phyloP scores from a whole-genome alignment of 2,888 invertebrate species.

The Criorhina ranunculi region DNA sequence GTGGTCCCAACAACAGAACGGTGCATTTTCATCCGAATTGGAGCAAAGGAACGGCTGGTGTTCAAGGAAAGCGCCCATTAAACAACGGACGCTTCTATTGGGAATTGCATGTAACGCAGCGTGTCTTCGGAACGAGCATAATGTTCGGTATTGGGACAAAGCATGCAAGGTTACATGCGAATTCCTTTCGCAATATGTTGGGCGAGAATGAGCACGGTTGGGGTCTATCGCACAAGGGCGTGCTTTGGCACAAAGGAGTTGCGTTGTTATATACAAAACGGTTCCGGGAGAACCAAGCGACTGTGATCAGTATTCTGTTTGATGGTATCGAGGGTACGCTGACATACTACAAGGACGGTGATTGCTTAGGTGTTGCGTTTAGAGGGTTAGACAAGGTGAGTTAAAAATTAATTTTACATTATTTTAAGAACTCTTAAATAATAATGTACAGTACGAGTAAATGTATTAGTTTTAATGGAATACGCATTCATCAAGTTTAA shows the following conservation, averaged over 20 bases:
- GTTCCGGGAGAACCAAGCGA: conserved; percentile 89
- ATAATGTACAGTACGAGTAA: too few species aligned
- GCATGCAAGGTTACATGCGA: conserved; percentile 87
- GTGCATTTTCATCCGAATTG: conserved; percentile 91
- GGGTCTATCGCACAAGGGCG: conserved; percentile 90
- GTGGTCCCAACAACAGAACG: conserved; percentile 86
- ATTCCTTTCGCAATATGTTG: conserved; percentile 89
- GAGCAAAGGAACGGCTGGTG: conserved; percentile 90
- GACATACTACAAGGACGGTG: conserved; percentile 89
- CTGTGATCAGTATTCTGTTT: conserved; percentile 88
- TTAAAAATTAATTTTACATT: too few species aligned
- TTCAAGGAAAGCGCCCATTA: conserved; percentile 88
- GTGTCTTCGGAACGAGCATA: conserved; percentile 90
- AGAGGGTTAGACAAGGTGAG: conserved; percentile 86
- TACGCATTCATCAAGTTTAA: too few species aligned
- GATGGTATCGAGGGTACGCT: conserved; percentile 89
- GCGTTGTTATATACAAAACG: conserved; percentile 88
- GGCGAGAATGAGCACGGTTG: conserved; percentile 90
- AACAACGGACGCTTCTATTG: conserved; percentile 88
- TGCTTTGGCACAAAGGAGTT: conserved; percentile 88
- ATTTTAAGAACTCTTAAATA: too few species aligned
- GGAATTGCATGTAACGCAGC: conserved; percentile 87
- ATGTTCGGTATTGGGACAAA: conserved; percentile 90
- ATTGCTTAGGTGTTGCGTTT: conserved; percentile 89
- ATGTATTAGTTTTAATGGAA: too few species aligned